phyloP scores from a whole-genome alignment of 2,113 vertebrate genomes.

The Galbula dea region DNA sequence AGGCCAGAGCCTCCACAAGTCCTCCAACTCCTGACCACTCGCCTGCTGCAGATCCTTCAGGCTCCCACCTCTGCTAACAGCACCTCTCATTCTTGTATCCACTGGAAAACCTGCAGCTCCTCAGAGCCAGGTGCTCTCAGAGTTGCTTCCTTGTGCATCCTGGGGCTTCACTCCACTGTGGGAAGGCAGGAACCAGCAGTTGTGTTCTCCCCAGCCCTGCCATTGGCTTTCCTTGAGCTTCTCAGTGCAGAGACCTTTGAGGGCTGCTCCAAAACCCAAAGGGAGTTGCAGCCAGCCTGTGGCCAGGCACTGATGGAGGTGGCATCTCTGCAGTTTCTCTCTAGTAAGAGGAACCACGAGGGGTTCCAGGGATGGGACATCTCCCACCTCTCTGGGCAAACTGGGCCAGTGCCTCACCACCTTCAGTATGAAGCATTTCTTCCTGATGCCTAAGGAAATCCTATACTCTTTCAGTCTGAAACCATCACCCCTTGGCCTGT shows the following conservation, averaged over 20 bases:
- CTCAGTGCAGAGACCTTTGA: accelerated
- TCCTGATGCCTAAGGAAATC: no score
- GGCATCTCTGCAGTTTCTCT: not conserved
- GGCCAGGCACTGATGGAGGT: not conserved
- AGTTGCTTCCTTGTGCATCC: not conserved
- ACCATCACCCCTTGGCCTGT: no score
- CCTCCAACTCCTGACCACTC: not conserved
- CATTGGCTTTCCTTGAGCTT: not conserved
- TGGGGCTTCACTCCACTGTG: accelerated
- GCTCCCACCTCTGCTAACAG: not conserved
- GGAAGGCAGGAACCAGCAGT: not conserved
- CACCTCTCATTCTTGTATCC: not conserved
- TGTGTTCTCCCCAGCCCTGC: accelerated
- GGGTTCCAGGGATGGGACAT: not conserved
- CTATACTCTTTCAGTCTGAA: no score
- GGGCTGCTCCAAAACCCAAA: not conserved
- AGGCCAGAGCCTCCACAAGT: not conserved
- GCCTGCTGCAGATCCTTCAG: not conserved
- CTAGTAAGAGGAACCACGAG: no score
- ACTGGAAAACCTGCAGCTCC: not conserved
- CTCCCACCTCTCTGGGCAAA: not conserved
- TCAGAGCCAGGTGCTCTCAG: not conserved
- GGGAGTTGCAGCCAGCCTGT: not conserved
- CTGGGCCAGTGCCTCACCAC: not conserved
- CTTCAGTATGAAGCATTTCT: not conserved